phyloP scores from a whole-genome alignment of 64 coral and sea anemone species.

The Acropora tenuis region DNA sequence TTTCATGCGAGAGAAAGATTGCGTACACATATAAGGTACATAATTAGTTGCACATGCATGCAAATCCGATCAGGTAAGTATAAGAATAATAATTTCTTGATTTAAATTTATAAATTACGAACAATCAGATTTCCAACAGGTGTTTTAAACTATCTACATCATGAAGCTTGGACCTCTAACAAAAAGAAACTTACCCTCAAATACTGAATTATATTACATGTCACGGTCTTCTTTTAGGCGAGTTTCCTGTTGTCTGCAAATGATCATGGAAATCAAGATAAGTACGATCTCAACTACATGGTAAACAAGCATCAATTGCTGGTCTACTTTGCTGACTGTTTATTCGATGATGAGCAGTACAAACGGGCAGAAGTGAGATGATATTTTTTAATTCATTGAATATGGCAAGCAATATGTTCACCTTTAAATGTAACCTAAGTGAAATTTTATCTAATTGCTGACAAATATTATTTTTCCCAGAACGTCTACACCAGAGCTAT shows the following conservation, averaged over 20 bases:
- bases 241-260: slow-evolving; percentile 74
- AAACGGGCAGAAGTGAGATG: slow-evolving; percentile 80
- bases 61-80: slow-evolving; percentile 27
- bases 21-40: no score
- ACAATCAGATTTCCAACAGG: no score
- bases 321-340: slow-evolving; percentile 85
- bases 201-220: no score
- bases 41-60: no score
- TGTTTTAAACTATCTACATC: no score
- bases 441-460: no score
- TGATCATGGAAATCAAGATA: slow-evolving; percentile 80
- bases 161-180: background rate
- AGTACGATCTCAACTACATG: slow-evolving; percentile 76
- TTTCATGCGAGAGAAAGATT: background rate
- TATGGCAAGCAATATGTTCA: no score
- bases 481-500: slow-evolving; percentile 79
- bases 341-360: slow-evolving; percentile 95
- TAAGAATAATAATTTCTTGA: background rate
- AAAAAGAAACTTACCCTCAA: background rate
- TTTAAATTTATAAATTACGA: no score
- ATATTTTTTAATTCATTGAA: no score
- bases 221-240: slow-evolving; percentile 43
- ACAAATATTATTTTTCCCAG: background rate
- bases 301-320: slow-evolving; percentile 82
- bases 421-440: no score